phyloP scores from a whole-genome alignment of 1,140 invertebrate species.

The Limonius californicus region DNA sequence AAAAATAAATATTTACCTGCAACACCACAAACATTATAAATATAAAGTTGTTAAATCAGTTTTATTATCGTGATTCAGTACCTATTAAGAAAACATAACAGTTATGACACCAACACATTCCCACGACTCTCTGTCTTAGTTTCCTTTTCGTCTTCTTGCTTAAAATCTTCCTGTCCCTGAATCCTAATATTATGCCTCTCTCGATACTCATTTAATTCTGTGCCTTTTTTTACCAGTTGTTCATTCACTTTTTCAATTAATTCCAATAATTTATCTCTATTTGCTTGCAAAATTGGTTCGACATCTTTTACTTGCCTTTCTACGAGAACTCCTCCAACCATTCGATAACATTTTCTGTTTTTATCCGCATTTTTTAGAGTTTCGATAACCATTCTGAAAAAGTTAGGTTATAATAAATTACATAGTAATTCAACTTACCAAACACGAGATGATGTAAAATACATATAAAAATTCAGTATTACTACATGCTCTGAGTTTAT shows the following conservation, averaged over 20 bases:
- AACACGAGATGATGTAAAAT: too few species aligned
- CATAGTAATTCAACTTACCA: too few species aligned
- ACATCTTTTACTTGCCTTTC: constrained; percentile 91
- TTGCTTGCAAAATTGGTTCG: constrained; percentile 75
- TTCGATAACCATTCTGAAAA: constrained; percentile 85
- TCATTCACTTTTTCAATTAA: constrained; percentile 74
- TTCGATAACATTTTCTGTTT: constrained; percentile 85
- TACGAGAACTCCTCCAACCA: constrained; percentile 90
- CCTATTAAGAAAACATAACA: neutral
- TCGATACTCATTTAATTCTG: constrained; percentile 90
- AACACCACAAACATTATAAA: neutral
- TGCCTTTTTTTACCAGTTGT: constrained; percentile 80
- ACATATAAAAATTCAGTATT: constrained; percentile 16
- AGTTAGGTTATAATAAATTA: neutral
- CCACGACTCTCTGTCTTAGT: constrained; percentile 35
- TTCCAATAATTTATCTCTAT: constrained; percentile 78
- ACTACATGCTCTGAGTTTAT: constrained; percentile 4
- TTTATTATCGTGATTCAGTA: neutral
- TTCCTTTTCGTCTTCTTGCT: constrained; percentile 45
- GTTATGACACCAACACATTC: constrained; percentile 43
- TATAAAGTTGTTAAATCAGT: neutral
- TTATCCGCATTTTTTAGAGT: constrained; percentile 83
- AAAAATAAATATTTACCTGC: neutral
- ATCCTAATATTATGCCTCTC: constrained; percentile 85
- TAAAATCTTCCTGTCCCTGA: constrained; percentile 58